Conservation (phyloP, 1,140 invertebrate genomes). For the Tetramorium simillimum region DNA sequence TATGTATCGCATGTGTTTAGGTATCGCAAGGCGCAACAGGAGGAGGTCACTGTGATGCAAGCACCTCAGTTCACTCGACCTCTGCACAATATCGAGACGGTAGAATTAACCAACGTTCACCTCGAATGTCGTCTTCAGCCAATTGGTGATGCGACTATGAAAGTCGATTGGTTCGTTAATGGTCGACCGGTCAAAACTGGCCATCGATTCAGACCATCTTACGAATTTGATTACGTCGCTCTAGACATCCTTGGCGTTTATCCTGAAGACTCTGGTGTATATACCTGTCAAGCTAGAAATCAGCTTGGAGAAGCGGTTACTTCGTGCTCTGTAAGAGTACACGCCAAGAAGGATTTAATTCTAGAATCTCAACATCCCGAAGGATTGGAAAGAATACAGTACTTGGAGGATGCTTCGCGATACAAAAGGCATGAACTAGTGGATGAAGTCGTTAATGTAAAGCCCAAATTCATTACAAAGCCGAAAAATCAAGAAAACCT, state of each 20-base stretch:
- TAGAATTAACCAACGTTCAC: constrained; percentile 97
- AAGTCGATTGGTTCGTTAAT: constrained; percentile 98
- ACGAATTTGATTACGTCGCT: constrained; percentile 99
- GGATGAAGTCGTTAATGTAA: constrained; percentile 93
- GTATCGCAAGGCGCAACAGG: constrained; percentile 89
- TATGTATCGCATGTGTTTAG: constrained; percentile 70
- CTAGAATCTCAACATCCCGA: constrained; percentile 94
- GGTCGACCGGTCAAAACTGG: constrained; percentile 94
- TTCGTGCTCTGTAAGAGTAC: constrained; percentile 94
- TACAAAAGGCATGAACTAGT: constrained; percentile 93
- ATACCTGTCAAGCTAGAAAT: constrained; percentile 96
- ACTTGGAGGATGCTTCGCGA: constrained; percentile 94
- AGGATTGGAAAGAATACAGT: constrained; percentile 95
- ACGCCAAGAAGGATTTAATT: constrained; percentile 94
- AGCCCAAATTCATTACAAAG: constrained; percentile 93
- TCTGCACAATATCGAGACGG: constrained; percentile 95
- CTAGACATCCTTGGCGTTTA: constrained; percentile 98
- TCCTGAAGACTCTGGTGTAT: constrained; percentile 98
- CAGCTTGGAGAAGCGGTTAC: constrained; percentile 97
- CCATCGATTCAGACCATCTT: constrained; percentile 97
- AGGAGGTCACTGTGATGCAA: constrained; percentile 92
- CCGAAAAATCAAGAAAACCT: constrained; percentile 94
- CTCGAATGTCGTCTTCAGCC: constrained; percentile 97
- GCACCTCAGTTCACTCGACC: constrained; percentile 95
- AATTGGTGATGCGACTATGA: constrained; percentile 97